These are phyloP conservation scores for Oncorhynchus gorbuscha DNA, from an alignment of 2,113 vertebrate genomes.

Conservation along the genomic window DNA sequence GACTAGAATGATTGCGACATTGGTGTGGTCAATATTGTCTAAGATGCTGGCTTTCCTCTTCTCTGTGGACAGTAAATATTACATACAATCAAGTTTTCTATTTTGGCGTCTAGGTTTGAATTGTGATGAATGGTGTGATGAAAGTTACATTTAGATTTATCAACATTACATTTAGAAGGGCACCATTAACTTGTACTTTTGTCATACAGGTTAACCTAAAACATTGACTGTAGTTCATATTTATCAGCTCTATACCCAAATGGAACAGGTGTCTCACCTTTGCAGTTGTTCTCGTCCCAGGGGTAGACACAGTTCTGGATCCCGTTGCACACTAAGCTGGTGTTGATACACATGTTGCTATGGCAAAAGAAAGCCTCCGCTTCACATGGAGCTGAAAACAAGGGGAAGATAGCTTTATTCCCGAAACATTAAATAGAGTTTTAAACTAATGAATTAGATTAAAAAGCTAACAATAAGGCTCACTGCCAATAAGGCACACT, in stretches of 20 bases:
- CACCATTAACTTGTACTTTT: no score
- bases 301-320: slow-evolving; percentile 98
- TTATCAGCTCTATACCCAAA: no score
- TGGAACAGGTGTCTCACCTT: slow-evolving; percentile 71
- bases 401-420: not conserved
- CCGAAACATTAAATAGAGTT: no score
- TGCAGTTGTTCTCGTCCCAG: slow-evolving; percentile 98
- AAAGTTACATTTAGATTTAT: no score
- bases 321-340: slow-evolving; percentile 94
- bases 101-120: no score
- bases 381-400: slow-evolving; percentile 86
- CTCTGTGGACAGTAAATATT: slow-evolving; percentile 68
- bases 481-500: no score
- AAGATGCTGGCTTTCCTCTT: slow-evolving; percentile 90
- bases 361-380: slow-evolving; percentile 93
- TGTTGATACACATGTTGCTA: slow-evolving; percentile 99
- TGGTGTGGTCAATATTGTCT: slow-evolving; percentile 92
- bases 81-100: not conserved
- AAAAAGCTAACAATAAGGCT: not conserved
- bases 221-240: no score
- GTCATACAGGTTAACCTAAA: no score
- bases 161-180: no score
- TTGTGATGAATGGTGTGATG: no score
- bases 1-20: slow-evolving; percentile 90
- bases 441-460: slow-evolving; percentile 2